phyloP scores from a whole-genome alignment of 2,888 invertebrate genomes.

The Diachrysia chrysitis region DNA sequence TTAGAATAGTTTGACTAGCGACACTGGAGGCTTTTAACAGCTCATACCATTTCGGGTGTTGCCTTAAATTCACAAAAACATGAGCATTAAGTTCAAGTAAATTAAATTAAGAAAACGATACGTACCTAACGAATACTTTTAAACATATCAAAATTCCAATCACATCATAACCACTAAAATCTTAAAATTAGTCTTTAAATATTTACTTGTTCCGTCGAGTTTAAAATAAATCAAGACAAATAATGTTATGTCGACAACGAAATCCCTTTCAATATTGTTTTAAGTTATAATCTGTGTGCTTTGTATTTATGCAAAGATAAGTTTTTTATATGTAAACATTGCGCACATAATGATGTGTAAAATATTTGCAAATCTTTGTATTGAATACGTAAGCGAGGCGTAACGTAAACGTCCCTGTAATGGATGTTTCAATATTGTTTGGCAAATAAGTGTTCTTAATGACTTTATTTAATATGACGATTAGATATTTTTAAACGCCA shows the following conservation, averaged over 20 bases:
- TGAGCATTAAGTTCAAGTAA: too few relatives aligned
- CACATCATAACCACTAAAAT: neutral
- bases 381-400: conserved; percentile 29
- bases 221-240: too few relatives aligned
- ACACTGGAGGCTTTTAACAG: too few relatives aligned
- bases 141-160: neutral
- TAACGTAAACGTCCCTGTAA: conserved; percentile 25
- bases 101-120: too few relatives aligned
- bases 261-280: conserved; percentile 10
- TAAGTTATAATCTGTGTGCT: conserved; percentile 13
- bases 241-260: neutral
- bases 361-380: conserved; percentile 32
- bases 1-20: too few relatives aligned
- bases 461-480: neutral
- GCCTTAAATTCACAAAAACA: too few relatives aligned
- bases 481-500: neutral
- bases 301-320: conserved; percentile 22
- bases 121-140: too few relatives aligned
- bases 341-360: conserved; percentile 13
- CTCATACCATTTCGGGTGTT: too few relatives aligned
- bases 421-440: conserved; percentile 23
- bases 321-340: conserved; percentile 18
- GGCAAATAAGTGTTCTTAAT: conserved; percentile 18
- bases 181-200: neutral
- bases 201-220: neutral